phyloP scores from a whole-genome alignment of 2,888 invertebrate genomes.

The Odontocerum albicorne region DNA sequence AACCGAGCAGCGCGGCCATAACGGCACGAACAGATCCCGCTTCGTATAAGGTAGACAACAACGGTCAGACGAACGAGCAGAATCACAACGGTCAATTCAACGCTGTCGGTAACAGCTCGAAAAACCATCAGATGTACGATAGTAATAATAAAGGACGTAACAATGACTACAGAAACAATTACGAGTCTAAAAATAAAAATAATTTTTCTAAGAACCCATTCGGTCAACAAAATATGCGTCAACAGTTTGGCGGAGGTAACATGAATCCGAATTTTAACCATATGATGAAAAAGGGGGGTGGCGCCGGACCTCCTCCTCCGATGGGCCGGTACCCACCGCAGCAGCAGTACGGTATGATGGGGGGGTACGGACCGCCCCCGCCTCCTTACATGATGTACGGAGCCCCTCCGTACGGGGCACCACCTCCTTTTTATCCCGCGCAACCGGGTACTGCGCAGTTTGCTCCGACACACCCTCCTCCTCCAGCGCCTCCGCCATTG shows the following conservation, averaged over 20 bases:
- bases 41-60: neutral
- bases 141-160: too few species aligned
- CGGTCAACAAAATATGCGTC: too few species aligned
- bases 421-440: neutral
- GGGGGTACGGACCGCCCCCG: neutral
- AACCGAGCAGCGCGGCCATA: neutral
- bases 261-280: too few species aligned
- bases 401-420: slow-evolving; percentile 3
- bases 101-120: too few species aligned
- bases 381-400: slow-evolving; percentile 17
- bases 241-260: too few species aligned
- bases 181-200: too few species aligned
- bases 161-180: too few species aligned
- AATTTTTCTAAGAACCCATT: too few species aligned
- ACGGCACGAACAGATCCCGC: neutral
- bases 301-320: neutral
- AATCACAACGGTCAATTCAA: neutral
- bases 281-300: neutral
- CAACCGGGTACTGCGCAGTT: too few species aligned
- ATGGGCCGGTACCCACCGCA: neutral
- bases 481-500: slow-evolving; percentile 8
- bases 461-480: neutral
- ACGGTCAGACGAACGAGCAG: neutral
- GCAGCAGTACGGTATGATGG: slow-evolving; percentile 1
- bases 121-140: too few species aligned